phyloP scores from a whole-genome alignment of 1,140 invertebrate species.

The Sitobion miscanthi region DNA sequence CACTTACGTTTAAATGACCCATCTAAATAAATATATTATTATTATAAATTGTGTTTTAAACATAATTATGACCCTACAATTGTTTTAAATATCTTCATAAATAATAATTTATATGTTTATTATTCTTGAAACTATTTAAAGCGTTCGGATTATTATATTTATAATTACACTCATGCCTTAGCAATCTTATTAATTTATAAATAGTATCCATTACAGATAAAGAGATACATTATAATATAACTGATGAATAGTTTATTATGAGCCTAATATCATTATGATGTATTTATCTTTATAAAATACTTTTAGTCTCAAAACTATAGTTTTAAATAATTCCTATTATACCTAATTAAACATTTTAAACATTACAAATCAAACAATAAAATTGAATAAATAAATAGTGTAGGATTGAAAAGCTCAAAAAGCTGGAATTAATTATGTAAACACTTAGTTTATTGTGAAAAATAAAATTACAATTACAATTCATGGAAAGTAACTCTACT shows the following conservation, averaged over 20 bases:
- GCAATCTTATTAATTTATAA: neutral
- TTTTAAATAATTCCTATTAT: neutral
- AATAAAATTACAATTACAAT: too few species aligned
- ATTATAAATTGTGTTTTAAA: neutral
- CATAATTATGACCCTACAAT: neutral
- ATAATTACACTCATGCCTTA: neutral
- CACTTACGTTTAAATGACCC: conserved; percentile 28
- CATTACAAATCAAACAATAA: too few species aligned
- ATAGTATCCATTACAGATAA: neutral
- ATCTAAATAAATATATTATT: conserved; percentile 5
- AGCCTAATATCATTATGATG: neutral
- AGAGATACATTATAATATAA: neutral
- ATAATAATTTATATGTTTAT: neutral
- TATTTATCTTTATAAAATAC: neutral
- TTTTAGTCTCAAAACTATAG: neutral
- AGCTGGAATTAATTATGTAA: too few species aligned
- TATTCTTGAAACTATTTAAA: neutral
- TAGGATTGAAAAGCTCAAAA: too few species aligned
- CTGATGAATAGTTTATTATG: neutral
- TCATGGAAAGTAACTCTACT: too few species aligned
- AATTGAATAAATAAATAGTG: too few species aligned
- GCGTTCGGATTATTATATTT: neutral
- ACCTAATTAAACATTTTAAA: too few species aligned
- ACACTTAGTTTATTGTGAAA: too few species aligned
- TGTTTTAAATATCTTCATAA: neutral